Base-by-base conservation (phyloP, 2,113 vertebrate genomes). In the Chaetodon auriga region DNA sequence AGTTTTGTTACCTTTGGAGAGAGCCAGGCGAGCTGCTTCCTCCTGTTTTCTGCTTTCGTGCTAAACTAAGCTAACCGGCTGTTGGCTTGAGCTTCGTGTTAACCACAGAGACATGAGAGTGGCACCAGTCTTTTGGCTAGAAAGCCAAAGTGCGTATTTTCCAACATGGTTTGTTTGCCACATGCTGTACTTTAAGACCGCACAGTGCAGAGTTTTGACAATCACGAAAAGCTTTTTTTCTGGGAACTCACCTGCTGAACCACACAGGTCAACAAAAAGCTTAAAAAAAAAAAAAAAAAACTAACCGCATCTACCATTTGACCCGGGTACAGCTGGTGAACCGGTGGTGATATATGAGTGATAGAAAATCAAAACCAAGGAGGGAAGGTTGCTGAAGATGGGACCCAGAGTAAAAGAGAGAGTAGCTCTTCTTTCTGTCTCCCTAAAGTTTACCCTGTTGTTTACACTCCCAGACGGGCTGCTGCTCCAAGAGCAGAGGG, bases 381-480 rank as follows among this genome's bases (percentile, higher is more conserved):
- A 90, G 83, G 70, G 80, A 87, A 90, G 90, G 90, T 93, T 88
- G 91, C 90, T 92, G 82, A 89, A 80, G 80, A 84, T 23, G 88
- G 82, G 90, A 90, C 78, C 80, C 80, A 78, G 87, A 88, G 73
- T 78, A 66, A 62, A 80, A 81, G 78, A 85, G 60, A 82, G 72
- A 66, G 83, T 51, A 64, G 80, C 82, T 90, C 88, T 86, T 85
- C 84, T 87, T 92, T 84, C 78, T 85, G 80, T 89, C 89, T 89
- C 84, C 88, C 79, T 83, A 82, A 86, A 79, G 92, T 93, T 92
- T 92, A 91, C 86, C 81, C 91, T 87, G 90, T 92, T 95, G 93
- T 95, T 96, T 96, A 96, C 95, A 92, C 93, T 95, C 95, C 94
- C 94, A 92, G 94, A 92, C 69, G 78, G 86, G 88, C 93, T 69